A percentile compares a stretch with the other conserved stretches of the same genome.
Conservation (phyloP, 2,888 invertebrate species). For the Cyaniris semiargus region DNA sequence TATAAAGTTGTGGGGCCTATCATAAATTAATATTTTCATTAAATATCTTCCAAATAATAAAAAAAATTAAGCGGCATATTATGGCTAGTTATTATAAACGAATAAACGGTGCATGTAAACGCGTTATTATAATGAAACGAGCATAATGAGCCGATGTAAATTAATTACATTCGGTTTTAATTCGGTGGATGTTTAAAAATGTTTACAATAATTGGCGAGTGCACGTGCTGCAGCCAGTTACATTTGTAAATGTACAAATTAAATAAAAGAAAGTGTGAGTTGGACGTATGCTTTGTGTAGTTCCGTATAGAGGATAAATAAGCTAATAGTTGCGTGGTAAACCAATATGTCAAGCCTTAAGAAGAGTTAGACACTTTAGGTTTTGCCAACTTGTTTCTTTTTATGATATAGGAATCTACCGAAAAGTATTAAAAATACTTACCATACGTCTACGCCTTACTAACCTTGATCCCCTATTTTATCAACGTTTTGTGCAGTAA, state of each 20-base stretch:
- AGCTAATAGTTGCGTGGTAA: no score
- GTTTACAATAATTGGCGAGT: slow-evolving; percentile 38
- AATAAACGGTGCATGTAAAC: neutral
- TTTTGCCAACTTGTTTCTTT: no score
- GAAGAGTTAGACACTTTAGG: no score
- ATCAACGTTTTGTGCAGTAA: no score
- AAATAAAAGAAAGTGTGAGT: neutral
- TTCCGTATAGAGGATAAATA: neutral
- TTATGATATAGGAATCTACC: no score
- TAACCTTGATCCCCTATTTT: no score
- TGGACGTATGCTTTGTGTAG: neutral
- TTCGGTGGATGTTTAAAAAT: slow-evolving; percentile 35
- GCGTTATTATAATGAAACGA: neutral
- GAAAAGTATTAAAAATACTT: no score
- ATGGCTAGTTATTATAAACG: neutral
- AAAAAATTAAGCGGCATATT: neutral
- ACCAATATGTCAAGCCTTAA: no score
- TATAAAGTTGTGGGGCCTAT: no score
- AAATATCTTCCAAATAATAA: no score
- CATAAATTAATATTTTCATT: neutral
- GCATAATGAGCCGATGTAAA: slow-evolving; percentile 11
- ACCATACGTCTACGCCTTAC: no score
- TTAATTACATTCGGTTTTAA: slow-evolving; percentile 31
- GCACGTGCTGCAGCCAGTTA: slow-evolving; percentile 39
- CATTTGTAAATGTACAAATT: slow-evolving; percentile 33